Conservation (phyloP, 2,888 invertebrate genomes). For the Pterostichus madidus region DNA sequence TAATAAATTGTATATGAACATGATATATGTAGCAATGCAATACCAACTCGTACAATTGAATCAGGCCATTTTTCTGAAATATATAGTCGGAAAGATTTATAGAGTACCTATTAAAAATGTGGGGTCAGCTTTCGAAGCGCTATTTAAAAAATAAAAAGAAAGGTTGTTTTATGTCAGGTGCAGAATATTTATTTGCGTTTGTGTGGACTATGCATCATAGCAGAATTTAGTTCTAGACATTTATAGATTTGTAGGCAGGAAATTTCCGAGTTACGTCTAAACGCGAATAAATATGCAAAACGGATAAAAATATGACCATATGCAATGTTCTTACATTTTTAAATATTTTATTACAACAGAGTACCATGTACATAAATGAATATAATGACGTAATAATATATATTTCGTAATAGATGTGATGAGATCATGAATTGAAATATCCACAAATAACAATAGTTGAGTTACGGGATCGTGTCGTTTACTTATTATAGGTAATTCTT, state of each 20-base stretch:
- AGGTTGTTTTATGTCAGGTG: slow-evolving; percentile 56
- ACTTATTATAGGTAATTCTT: too few species aligned
- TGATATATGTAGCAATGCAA: neutral
- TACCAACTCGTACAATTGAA: neutral
- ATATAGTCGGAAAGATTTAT: slow-evolving; percentile 25
- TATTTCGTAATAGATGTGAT: too few species aligned
- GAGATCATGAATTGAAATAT: too few species aligned
- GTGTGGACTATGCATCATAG: slow-evolving; percentile 41
- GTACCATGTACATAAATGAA: too few species aligned
- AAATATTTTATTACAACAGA: too few species aligned
- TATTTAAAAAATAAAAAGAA: slow-evolving; percentile 54
- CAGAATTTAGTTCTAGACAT: slow-evolving; percentile 50
- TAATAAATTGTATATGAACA: neutral
- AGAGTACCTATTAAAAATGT: slow-evolving; percentile 53
- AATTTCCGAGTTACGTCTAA: slow-evolving; percentile 35
- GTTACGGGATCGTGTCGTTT: too few species aligned
- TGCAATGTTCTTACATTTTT: neutral
- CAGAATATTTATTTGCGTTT: slow-evolving; percentile 56
- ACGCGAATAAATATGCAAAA: neutral
- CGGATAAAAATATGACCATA: neutral
- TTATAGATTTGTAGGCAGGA: slow-evolving; percentile 52
- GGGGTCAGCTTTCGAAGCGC: slow-evolving; percentile 36
- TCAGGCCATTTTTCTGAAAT: slow-evolving; percentile 4
- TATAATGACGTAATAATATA: too few species aligned
- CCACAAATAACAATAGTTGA: too few species aligned